These are phyloP conservation scores for Tetrapedia diversipes DNA, from an alignment of 2,888 invertebrate genomes.

Conservation along the genomic window DNA sequence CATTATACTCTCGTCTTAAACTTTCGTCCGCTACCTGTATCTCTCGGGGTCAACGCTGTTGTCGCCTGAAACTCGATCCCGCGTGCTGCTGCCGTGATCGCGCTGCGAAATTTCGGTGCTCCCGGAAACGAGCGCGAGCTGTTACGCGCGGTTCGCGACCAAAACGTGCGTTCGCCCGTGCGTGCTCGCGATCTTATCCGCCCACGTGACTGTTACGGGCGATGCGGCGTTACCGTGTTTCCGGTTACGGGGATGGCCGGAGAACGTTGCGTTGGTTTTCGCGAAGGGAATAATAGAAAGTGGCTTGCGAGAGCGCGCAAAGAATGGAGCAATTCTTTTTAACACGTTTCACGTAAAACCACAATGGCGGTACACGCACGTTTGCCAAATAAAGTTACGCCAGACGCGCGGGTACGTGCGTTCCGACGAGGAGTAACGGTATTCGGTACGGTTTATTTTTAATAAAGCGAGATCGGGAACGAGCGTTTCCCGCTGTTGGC, in stretches of 20 bases:
- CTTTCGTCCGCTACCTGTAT: no score
- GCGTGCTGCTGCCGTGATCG: no score
- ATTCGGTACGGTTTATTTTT: no score
- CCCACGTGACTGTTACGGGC: background rate
- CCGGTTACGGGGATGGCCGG: background rate
- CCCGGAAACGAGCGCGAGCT: constrained; percentile 4
- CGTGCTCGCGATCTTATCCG: constrained; percentile 46
- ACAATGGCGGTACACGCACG: no score
- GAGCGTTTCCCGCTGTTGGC: no score
- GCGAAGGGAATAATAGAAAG: background rate
- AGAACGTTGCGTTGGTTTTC: background rate
- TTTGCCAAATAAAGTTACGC: no score
- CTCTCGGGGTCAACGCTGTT: constrained; percentile 26
- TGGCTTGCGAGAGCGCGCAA: background rate
- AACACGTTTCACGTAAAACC: no score
- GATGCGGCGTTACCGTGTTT: constrained; percentile 1
- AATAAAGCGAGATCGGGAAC: no score
- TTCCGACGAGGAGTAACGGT: no score
- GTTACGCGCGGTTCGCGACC: constrained; percentile 3
- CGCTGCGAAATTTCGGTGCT: background rate
- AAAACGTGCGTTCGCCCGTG: constrained; percentile 1
- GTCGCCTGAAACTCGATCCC: constrained; percentile 38
- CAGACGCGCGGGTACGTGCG: no score
- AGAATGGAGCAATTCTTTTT: background rate
- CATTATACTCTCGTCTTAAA: no score